Conservation (phyloP, 1,140 invertebrate genomes). For the Cherax destructor region DNA sequence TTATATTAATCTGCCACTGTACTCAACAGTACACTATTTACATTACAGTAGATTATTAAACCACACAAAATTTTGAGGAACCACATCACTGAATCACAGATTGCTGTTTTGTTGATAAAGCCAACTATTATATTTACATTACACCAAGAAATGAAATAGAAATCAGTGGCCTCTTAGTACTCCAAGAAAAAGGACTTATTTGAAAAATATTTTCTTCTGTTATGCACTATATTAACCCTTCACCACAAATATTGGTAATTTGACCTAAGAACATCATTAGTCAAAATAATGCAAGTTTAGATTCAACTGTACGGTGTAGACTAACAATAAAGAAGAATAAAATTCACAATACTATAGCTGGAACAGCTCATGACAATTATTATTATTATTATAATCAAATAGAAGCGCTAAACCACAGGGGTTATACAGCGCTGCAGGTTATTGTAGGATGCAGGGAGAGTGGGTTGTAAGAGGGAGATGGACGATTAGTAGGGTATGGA, state of each 20-base stretch:
- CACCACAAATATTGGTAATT: background rate
- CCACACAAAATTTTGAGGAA: slow-evolving; percentile 38
- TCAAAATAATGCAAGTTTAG: background rate
- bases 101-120: slow-evolving; percentile 7
- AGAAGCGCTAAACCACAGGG: too few species aligned
- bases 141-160: background rate
- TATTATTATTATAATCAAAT: too few species aligned
- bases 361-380: too few species aligned
- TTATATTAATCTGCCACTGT: too few species aligned
- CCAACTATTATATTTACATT: background rate
- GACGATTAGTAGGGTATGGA: too few species aligned
- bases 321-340: too few species aligned
- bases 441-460: too few species aligned
- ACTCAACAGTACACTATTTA: background rate
- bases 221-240: background rate
- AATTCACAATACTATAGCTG: too few species aligned
- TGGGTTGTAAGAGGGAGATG: too few species aligned
- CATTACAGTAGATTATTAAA: background rate
- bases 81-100: slow-evolving; percentile 36
- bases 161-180: slow-evolving; percentile 19
- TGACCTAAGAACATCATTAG: background rate
- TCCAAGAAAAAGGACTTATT: background rate
- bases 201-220: background rate
- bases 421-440: too few species aligned
- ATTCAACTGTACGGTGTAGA: background rate